Evolutionary conservation across 2,113 vertebrate species (phyloP), one percentile per base, ranked within the genome.

Genomic region (Fregata magnificens): DNA sequence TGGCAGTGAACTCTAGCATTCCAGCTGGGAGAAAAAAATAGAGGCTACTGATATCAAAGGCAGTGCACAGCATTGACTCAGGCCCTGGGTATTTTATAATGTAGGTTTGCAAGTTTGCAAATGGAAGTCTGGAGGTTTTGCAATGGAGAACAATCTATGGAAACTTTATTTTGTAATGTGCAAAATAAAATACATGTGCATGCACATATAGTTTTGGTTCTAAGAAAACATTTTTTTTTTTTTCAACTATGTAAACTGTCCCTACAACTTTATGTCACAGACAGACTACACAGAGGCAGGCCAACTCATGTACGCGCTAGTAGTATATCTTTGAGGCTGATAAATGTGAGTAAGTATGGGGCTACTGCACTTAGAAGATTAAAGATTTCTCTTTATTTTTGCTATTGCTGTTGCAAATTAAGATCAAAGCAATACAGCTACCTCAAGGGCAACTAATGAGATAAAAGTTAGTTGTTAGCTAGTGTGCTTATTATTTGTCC

Each of bases 281-380:
- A 34, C 21, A 61, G 26, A 40, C 13, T 69, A 36, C 44, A 52
- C 0, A 72, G 28, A 65, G 16, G 24, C 44, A 52, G 9, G 55
- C 26, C 34, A 61, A 36, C 17, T 45, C 29, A 45, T 1, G 7
- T 13, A 21, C 0, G 1, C 0, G 0, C 8, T 76, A 28, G 17
- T 8, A 49, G 11, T 44, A 10, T 61, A 66, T 19, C 20, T 81
- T 11, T 42, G 15, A 91, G 44, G 7, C 20, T 0, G 1, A 79
- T 31, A 79, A 91, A 85, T 31, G 12, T 55, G 11, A 80, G 28
- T 26, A 69, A 95, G 71, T 69, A 49, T 20, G 28, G 25, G 11
- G 24, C 24, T 91, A 55, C 20, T 58, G 50, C 20, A 79, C 11
- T 63, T 84, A 56, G 4, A 76, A 63, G 9, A 52, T 73, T 53